Percentiles rank a stretch among this genome's conserved stretches.
phyloP scores from a whole-genome alignment of 2,888 invertebrate genomes.

The Acleris cristana region DNA sequence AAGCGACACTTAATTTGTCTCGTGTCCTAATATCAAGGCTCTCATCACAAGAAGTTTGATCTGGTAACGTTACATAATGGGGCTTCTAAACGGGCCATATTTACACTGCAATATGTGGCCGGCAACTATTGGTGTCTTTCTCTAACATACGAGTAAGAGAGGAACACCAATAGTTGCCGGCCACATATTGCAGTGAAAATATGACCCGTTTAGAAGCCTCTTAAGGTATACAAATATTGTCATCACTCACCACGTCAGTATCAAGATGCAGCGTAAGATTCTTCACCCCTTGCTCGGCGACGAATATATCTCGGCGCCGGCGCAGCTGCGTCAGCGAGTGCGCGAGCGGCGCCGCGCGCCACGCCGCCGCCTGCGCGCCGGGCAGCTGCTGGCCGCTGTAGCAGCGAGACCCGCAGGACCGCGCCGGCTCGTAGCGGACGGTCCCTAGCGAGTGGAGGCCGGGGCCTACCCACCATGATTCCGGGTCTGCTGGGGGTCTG shows the following conservation, averaged over 20 bases:
- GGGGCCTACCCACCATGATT: constrained; percentile 47
- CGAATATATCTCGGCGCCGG: constrained; percentile 46
- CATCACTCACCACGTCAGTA: constrained; percentile 85
- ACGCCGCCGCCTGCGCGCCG: constrained; percentile 55
- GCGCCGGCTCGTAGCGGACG: constrained; percentile 87
- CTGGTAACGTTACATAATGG: no score
- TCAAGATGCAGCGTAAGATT: constrained; percentile 90
- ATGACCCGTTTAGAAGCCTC: no score
- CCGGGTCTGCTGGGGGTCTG: constrained; percentile 43
- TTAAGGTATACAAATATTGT: no score
- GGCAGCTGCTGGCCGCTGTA: constrained; percentile 89
- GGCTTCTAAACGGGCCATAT: no score
- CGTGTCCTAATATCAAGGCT: no score
- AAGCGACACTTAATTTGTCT: no score
- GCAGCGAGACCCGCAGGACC: constrained; percentile 88
- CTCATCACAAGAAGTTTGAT: no score
- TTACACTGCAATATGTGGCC: no score
- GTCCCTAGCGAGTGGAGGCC: constrained; percentile 77
- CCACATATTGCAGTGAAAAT: no score
- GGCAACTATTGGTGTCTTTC: no score
- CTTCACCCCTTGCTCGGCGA: constrained; percentile 80
- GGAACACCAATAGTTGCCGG: no score
- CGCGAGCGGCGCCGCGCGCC: constrained; percentile 42
- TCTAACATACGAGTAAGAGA: no score
- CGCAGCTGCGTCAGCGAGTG: constrained; percentile 43